A percentile compares a stretch with the other conserved stretches of the same genome.
Evolutionary conservation across 2,888 invertebrate species (phyloP).

Genomic region (Sepioteuthis lessoniana): DNA sequence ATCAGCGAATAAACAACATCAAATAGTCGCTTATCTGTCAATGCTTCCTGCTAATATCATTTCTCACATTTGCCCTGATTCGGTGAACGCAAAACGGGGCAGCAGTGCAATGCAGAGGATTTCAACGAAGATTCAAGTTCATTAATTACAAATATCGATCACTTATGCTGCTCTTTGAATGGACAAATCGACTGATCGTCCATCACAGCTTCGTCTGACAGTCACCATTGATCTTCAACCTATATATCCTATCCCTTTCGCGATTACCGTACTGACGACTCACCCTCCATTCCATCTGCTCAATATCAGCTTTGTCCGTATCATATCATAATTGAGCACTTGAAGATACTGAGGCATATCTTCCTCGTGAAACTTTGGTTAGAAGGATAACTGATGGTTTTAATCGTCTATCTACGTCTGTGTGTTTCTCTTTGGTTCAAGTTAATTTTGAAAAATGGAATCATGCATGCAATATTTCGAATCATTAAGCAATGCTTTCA

Average conservation of each 20-base stretch:
- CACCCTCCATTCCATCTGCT: neutral
- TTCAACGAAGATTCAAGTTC: neutral
- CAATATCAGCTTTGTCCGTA: neutral
- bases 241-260: neutral
- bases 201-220: neutral
- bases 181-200: neutral
- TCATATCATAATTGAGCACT: neutral
- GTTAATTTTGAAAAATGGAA: too few species aligned
- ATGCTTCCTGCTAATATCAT: neutral
- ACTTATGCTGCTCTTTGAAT: neutral
- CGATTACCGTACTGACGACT: neutral
- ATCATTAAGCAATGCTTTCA: too few species aligned
- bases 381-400: too few species aligned
- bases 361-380: too few species aligned
- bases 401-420: too few species aligned
- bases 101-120: neutral
- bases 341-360: too few species aligned
- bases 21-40: neutral
- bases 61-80: neutral
- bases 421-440: too few species aligned
- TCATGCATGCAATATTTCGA: too few species aligned
- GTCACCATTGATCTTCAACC: neutral
- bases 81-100: neutral
- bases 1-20: too few species aligned
- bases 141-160: slow-evolving; percentile 13